A percentile compares a stretch with the other conserved stretches of the same genome.
Conservation (phyloP, 2,113 vertebrate genomes). For the Panthera tigris region DNA sequence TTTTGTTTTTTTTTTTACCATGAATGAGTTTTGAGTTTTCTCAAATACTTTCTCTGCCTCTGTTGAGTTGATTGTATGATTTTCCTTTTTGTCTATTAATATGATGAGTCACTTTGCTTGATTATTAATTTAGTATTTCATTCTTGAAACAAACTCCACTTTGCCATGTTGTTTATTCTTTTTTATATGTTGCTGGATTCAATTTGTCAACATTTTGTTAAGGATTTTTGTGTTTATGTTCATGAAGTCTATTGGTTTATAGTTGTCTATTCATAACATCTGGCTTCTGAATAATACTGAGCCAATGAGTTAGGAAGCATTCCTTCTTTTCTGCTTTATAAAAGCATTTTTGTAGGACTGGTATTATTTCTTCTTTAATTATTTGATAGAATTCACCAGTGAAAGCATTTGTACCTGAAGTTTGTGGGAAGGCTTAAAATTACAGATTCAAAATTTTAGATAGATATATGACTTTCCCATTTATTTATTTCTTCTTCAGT, state of each 20-base stretch:
- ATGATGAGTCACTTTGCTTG: not conserved
- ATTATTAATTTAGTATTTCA: slow-evolving; percentile 16
- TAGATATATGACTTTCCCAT: not conserved
- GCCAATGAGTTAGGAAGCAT: not conserved
- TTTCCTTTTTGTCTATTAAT: not conserved
- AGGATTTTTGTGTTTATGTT: not conserved
- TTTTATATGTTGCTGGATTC: not conserved
- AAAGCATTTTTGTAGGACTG: not conserved
- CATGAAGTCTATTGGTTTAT: not conserved
- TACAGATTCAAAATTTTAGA: slow-evolving; percentile 4
- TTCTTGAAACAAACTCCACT: not conserved
- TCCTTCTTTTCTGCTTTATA: not conserved
- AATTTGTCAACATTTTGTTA: not conserved
- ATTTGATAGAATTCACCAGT: not conserved
- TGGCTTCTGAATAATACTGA: not conserved
- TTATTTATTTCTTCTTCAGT: not conserved
- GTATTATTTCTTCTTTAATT: not conserved
- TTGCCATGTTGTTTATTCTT: not conserved
- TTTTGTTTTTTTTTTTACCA: not conserved
- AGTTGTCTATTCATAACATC: not conserved
- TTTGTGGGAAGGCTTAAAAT: not conserved
- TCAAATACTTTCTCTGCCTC: not conserved
- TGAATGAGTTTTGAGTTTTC: not conserved
- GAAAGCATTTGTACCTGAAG: not conserved
- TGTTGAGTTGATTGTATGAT: not conserved